Percentiles rank a stretch among this genome's conserved stretches.
These are phyloP conservation scores for Hipposideros armiger DNA, from an alignment of 2,113 vertebrate species.

Conservation along the genomic window DNA sequence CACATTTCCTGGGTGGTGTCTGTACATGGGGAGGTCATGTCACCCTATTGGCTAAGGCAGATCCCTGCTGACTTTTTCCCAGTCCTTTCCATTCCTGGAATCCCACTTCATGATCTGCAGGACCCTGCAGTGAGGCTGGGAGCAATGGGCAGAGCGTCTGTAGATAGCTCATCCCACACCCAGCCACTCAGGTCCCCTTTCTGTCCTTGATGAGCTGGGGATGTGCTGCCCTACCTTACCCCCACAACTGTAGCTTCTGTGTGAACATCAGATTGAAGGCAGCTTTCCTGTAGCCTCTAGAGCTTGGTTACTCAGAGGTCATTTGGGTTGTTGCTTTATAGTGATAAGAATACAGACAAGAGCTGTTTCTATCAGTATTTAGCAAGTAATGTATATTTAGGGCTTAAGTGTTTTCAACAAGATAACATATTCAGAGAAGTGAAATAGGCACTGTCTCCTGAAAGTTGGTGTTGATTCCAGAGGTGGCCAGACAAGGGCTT, in stretches of 20 bases:
- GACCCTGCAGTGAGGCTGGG: background rate
- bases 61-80: background rate
- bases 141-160: background rate
- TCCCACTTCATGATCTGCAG: background rate
- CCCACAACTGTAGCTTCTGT: background rate
- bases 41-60: background rate
- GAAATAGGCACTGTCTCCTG: background rate
- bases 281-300: background rate
- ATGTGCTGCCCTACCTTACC: background rate
- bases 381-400: conserved; percentile 37
- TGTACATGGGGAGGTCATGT: background rate
- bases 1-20: background rate
- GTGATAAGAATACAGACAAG: conserved; percentile 51
- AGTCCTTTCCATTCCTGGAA: background rate
- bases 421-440: background rate
- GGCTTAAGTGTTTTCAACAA: background rate
- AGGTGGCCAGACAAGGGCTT: background rate
- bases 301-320: conserved; percentile 37
- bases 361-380: conserved; percentile 22
- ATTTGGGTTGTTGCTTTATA: conserved; percentile 26
- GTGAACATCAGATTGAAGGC: background rate
- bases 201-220: background rate
- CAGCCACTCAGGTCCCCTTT: background rate
- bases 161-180: no score
- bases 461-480: background rate